These are phyloP conservation scores for Podabrus alpinus DNA, from an alignment of 2,888 invertebrate species.

Conservation along the genomic window DNA sequence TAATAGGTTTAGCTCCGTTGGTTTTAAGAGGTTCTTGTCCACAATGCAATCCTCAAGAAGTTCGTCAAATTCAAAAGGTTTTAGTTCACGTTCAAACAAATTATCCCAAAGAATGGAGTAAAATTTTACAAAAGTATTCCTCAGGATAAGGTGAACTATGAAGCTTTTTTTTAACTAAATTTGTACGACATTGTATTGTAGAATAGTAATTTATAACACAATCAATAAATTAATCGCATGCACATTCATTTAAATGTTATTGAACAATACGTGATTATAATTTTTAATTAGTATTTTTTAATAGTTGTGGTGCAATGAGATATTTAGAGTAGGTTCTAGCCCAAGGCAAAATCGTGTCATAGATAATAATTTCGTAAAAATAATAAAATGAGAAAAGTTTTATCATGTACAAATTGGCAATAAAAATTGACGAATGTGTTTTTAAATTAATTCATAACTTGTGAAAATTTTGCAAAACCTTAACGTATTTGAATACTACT, in stretches of 20 bases:
- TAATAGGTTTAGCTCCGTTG: constrained; percentile 71
- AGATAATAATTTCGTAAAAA: neutral
- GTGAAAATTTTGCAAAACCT: too few relatives aligned
- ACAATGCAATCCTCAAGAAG: constrained; percentile 71
- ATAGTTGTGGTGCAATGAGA: neutral
- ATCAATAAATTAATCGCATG: neutral
- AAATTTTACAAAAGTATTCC: constrained; percentile 71
- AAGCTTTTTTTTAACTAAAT: neutral
- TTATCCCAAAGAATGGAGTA: constrained; percentile 78
- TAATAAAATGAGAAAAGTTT: neutral
- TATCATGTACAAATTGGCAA: neutral
- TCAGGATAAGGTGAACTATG: constrained; percentile 12
- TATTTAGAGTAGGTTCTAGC: neutral
- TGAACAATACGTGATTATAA: neutral
- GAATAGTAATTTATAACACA: neutral
- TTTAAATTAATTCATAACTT: neutral
- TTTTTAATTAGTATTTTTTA: neutral
- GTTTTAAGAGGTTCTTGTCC: constrained; percentile 75
- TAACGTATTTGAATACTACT: too few relatives aligned
- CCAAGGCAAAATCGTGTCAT: constrained; percentile 3
- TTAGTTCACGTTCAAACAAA: constrained; percentile 74
- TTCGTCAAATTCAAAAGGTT: constrained; percentile 74
- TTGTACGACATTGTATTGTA: neutral
- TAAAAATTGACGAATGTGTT: neutral
- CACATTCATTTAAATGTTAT: neutral